Percentiles rank a stretch among this genome's conserved stretches.
phyloP scores from a whole-genome alignment of 1,140 invertebrate species.

The Sminthurides bifidus region DNA sequence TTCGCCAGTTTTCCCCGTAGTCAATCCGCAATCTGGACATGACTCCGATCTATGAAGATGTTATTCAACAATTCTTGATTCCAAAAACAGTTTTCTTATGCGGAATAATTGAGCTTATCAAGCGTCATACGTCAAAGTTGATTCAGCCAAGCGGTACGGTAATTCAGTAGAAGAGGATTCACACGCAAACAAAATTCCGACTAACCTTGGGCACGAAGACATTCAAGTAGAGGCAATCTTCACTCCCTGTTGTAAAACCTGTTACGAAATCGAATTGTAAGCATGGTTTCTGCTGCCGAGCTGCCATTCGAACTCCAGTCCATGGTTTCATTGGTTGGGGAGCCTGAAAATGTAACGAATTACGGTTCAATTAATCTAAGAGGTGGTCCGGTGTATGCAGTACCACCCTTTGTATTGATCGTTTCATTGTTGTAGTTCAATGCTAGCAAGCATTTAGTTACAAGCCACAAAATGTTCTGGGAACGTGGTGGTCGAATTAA shows the following conservation, averaged over 20 bases:
- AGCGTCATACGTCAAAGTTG: background rate
- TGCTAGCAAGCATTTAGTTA: too few relatives aligned
- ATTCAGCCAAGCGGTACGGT: background rate
- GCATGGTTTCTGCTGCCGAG: background rate
- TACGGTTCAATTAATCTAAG: too few relatives aligned
- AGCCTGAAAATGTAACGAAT: too few relatives aligned
- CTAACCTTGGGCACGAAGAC: slow-evolving; percentile 11
- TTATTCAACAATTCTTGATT: background rate
- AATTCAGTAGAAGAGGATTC: background rate
- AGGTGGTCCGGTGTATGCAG: too few relatives aligned
- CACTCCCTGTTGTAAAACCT: background rate
- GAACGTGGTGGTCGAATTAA: too few relatives aligned
- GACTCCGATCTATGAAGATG: background rate
- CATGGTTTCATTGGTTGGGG: too few relatives aligned
- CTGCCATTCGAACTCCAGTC: background rate
- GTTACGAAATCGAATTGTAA: background rate
- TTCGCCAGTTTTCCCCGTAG: background rate
- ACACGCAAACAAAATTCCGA: background rate
- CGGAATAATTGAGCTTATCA: background rate
- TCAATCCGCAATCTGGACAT: background rate
- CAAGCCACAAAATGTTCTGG: too few relatives aligned
- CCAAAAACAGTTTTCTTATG: background rate
- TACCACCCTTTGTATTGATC: too few relatives aligned
- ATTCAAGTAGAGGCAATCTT: slow-evolving; percentile 17
- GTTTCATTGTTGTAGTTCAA: too few relatives aligned